Evolutionary conservation across 2,113 vertebrate genomes (phyloP).

Genomic region (Callionymus lyra): DNA sequence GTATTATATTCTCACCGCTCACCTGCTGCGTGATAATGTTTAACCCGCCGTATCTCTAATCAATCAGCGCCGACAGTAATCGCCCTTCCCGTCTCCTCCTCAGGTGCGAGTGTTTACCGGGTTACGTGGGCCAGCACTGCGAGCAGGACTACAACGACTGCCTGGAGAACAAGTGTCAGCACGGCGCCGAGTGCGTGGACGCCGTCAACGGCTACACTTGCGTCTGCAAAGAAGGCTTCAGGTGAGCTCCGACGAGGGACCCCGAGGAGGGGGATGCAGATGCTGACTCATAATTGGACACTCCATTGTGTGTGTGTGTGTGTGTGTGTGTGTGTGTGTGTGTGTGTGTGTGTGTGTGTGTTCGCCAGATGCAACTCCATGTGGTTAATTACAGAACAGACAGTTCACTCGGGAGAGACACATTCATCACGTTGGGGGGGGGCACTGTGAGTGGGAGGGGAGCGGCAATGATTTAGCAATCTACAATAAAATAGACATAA

Average conservation of each 20-base stretch:
- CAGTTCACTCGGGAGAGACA: constrained; percentile 26
- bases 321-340: no score
- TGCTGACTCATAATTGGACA: constrained; percentile 55
- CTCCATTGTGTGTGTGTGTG: constrained; percentile 41
- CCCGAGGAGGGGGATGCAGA: constrained; percentile 47
- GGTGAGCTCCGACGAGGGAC: constrained; percentile 57
- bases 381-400: constrained; percentile 52
- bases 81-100: constrained; percentile 30
- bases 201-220: constrained; percentile 89
- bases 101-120: constrained; percentile 89
- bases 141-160: constrained; percentile 87
- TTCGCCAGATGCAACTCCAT: constrained; percentile 51
- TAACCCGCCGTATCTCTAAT: not conserved
- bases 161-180: constrained; percentile 81
- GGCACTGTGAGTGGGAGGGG: constrained; percentile 6
- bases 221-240: constrained; percentile 89
- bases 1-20: no score
- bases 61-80: constrained; percentile 6
- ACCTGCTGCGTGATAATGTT: no score
- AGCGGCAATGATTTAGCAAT: no score
- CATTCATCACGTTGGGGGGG: constrained; percentile 48
- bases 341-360: constrained; percentile 17
- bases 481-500: no score
- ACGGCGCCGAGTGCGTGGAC: constrained; percentile 85
- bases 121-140: constrained; percentile 86